These are phyloP conservation scores for Drosophila quinaria DNA, from an alignment of 2,888 invertebrate species.

Conservation along the genomic window DNA sequence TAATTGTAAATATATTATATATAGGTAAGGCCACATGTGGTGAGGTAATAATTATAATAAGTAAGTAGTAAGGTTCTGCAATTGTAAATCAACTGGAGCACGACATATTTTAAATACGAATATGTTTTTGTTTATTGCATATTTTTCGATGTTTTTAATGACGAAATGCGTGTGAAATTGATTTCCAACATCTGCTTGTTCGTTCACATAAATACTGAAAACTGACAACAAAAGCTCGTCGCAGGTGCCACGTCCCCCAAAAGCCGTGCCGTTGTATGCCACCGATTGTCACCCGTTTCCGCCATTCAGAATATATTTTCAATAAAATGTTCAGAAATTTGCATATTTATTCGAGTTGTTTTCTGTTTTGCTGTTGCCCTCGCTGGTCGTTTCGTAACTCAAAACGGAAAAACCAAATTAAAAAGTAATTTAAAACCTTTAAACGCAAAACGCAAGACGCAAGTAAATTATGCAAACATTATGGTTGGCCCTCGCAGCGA, in stretches of 20 bases:
- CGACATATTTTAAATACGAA: neutral
- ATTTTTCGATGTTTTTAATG: neutral
- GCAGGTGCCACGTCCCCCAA: constrained; percentile 35
- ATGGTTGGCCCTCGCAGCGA: constrained; percentile 57
- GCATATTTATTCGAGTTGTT: constrained; percentile 75
- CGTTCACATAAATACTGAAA: constrained; percentile 18
- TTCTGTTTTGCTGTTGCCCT: constrained; percentile 33
- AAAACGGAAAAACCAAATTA: constrained; percentile 79
- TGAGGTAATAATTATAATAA: too few relatives aligned
- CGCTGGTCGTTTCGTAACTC: constrained; percentile 63
- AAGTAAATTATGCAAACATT: constrained; percentile 82
- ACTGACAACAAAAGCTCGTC: constrained; percentile 35
- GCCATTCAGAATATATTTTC: constrained; percentile 63
- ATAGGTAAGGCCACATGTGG: too few relatives aligned
- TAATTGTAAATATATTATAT: too few relatives aligned
- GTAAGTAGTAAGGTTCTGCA: too few relatives aligned
- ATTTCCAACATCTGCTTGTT: constrained; percentile 19
- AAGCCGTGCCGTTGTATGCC: neutral
- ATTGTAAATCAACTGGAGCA: too few relatives aligned
- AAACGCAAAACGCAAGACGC: constrained; percentile 68
- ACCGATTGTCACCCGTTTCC: constrained; percentile 41
- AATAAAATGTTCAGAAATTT: constrained; percentile 69
- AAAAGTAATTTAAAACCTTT: constrained; percentile 82
- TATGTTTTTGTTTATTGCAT: neutral
- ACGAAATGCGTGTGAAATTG: constrained; percentile 24